Conservation (phyloP, 2,888 invertebrate genomes). For the Meiosimyza platycephala region DNA sequence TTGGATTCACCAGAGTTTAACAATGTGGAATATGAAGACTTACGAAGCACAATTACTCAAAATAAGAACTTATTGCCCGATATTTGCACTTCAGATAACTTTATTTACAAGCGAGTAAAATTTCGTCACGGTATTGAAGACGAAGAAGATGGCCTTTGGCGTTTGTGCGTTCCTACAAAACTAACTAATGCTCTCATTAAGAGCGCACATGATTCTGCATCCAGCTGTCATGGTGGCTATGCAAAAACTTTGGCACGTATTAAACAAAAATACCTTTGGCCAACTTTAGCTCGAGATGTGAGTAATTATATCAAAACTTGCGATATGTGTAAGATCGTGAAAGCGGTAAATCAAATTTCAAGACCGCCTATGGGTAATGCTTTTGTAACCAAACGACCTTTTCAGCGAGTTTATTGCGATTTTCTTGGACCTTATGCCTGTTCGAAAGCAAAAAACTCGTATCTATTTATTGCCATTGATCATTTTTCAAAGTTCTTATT, state of each 20-base stretch:
- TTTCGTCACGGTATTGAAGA: neutral
- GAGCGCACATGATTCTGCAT: neutral
- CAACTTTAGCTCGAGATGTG: neutral
- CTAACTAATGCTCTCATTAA: too few species aligned
- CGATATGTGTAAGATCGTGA: neutral
- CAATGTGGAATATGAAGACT: neutral
- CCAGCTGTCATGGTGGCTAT: neutral
- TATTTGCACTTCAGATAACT: neutral
- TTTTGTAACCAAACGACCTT: neutral
- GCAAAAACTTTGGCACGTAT: neutral
- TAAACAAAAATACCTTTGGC: neutral
- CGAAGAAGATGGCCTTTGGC: too few species aligned
- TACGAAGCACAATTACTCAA: neutral
- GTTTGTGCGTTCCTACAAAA: too few species aligned
- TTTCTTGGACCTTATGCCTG: too few species aligned
- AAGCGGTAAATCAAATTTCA: neutral
- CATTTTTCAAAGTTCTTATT: too few species aligned
- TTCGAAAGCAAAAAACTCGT: too few species aligned
- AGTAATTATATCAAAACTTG: neutral
- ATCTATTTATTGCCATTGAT: too few species aligned
- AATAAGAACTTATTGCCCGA: neutral
- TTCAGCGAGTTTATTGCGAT: too few species aligned
- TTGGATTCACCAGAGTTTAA: slow-evolving; percentile 5
- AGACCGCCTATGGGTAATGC: neutral
- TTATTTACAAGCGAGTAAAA: slow-evolving; percentile 5